Base-by-base conservation (phyloP, 2,113 vertebrate genomes). In the Centropus bengalensis region DNA sequence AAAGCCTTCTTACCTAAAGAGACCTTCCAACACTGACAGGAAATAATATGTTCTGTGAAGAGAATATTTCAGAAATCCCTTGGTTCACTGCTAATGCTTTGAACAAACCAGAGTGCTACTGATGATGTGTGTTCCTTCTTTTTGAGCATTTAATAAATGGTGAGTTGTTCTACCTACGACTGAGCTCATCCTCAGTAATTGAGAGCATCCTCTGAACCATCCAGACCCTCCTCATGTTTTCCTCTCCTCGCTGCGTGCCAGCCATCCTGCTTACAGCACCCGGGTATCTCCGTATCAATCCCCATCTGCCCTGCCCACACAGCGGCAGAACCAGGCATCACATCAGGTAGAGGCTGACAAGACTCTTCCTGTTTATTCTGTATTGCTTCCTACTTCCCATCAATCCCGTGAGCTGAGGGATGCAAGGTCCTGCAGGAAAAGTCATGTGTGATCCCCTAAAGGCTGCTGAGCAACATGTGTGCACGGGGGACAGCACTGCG, bases 391-490 rank as follows among this genome's bases (percentile, higher is more conserved):
- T 92, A 90, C 80, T 95, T 91, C 89, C 86, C 92, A 52, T 87
- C 91, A 91, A 87, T 68, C 77, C 63, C 20, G 58, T 1, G 2
- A 54, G 86, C 90, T 63, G 86, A 64, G 76, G 84, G 92, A 95
- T 86, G 90, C 80, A 82, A 82, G 83, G 62, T 96, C 76, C 94
- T 94, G 84, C 87, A 94, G 94, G 91, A 92, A 40, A 82, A 82
- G 91, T 14, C 66, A 51, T 38, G 1, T 85, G 85, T 94, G 94
- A 96, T 96, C 94, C 88, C 91, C 30, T 96, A 90, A 96, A 95
- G 93, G 76, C 68, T 78, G 92, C 90, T 64, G 6, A 93, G 89
- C 82, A 60, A 85, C 4, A 16, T 5, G 13, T 6, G 26, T 42
- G 38, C 90, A 27, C 85, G 11, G 82, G 94, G 80, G 88, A 93